Evolutionary conservation across 1,140 invertebrate species (phyloP), one percentile per base, ranked within the genome.

Genomic region (Amyelois transitella): DNA sequence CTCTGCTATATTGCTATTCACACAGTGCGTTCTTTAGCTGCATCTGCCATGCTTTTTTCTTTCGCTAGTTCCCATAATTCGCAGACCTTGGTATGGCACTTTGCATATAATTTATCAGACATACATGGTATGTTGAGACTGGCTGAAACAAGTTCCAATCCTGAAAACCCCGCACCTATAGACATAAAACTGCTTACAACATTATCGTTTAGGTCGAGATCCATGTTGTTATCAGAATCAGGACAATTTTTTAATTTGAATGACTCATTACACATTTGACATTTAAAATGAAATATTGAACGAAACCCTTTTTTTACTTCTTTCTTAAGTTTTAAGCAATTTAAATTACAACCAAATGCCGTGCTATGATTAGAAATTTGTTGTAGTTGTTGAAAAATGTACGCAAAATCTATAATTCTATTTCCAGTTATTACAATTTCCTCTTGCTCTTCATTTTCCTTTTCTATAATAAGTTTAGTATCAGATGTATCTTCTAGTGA

Each of bases 41-140:
- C 75, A 59, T 62, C 18, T 25, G 59, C 44, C 76, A 88, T 85
- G 22, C 52, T 52, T 8, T 63, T 28, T 28, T 28, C 25, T 6
- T 5, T 12, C 5, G 25, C 5, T 28, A 28, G 5, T 6, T 12
- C 6, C 25, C 25, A 28, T 6, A 28, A 6, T 28, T 28, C 25
- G 12, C 6, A 5, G 12, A 28, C 25, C 5, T 28, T 12, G 25
- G 5, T 12, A 12, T 28, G 25, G 5, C 12, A 6, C 5, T 28
- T 28, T 5, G 6, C 12, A 28, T 28, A 28, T 28, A 28, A 28
- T 28, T 12, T 5, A 28, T 6, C 5, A 6, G 25, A 12, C 25
- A 28, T 28, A 28, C 5, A 6, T 28, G 25, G 25, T 28, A 28
- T 12, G 25, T 28, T 28, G 6, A 28, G 25, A 28, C 12, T 28